Base-by-base conservation (phyloP, 2,113 vertebrate species). In the Brienomyrus brachyistius region DNA sequence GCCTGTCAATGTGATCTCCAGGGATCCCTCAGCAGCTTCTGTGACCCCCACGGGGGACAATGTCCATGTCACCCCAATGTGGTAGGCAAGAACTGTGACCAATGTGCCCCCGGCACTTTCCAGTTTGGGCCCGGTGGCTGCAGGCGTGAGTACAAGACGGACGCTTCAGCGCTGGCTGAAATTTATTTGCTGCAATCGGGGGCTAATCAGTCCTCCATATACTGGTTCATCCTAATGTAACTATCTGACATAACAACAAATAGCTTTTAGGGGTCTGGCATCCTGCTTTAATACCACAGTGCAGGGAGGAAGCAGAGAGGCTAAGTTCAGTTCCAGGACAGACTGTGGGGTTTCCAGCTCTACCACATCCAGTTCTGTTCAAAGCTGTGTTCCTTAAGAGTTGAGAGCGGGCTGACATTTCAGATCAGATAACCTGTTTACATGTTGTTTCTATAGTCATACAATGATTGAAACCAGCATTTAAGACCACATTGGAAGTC, bases 1-100 rank as follows among this genome's bases (percentile, higher is more conserved):
- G 98, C 97, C 43, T 99, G 98, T 93, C 95, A 96, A 82, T 99
- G 98, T 85, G 96, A 99, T 93, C 97, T 97, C 0, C 98, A 99
- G 94, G 98, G 98, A 35, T 99, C 98, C 0, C 93, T 99, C 87
- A 99, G 98, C 92, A 97, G 97, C 0, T 97, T 99, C 89, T 99
- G 98, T 0, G 96, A 99, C 89, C 96, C 98, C 80, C 98, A 59
- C 0, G 98, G 98, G 86, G 98, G 98, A 40, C 97, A 98, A 91
- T 99, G 98, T 92, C 97, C 96, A 88, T 99, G 98, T 91, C 97
- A 98, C 0, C 95, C 96, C 2, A 98, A 98, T 0, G 97, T 99
- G 4, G 95, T 97, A 0, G 98, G 98, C 86, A 97, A 97, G 89
- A 97, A 96, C 90, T 99, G 98, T 0, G 94, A 99, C 95, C 93